Percentiles rank a stretch among this genome's conserved stretches.
phyloP scores from a whole-genome alignment of 1,140 invertebrate genomes.

The Parapsyche elsis region DNA sequence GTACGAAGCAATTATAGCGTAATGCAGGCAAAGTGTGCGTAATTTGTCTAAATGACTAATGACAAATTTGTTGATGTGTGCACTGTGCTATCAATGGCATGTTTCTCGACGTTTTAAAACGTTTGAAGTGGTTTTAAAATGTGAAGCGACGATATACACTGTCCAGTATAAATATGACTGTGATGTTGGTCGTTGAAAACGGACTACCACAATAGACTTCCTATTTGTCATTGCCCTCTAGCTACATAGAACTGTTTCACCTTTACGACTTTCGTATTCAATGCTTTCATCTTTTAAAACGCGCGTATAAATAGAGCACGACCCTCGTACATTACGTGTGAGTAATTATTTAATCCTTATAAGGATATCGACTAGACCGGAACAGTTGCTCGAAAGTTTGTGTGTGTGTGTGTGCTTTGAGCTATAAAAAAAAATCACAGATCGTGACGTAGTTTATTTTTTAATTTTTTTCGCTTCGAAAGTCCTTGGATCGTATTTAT shows the following conservation, averaged over 20 bases:
- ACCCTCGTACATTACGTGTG: slow-evolving; percentile 22
- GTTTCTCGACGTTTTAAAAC: background rate
- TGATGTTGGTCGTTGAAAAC: background rate
- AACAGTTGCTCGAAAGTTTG: slow-evolving; percentile 33
- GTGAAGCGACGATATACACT: background rate
- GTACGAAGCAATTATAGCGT: background rate
- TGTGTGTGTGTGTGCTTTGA: background rate
- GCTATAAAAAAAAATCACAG: slow-evolving; percentile 6
- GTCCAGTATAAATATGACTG: background rate
- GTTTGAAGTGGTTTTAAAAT: background rate
- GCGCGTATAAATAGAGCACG: slow-evolving; percentile 21
- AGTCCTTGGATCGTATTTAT: background rate
- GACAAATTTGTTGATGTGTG: no score
- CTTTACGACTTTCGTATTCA: background rate
- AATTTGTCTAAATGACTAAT: background rate
- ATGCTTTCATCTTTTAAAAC: slow-evolving; percentile 12
- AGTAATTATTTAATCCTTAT: slow-evolving; percentile 41
- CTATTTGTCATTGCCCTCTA: slow-evolving; percentile 35
- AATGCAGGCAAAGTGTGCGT: background rate
- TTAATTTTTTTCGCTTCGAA: background rate
- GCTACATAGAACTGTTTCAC: slow-evolving; percentile 9
- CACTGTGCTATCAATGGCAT: background rate
- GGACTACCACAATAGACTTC: slow-evolving; percentile 16
- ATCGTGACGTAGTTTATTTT: slow-evolving; percentile 3
- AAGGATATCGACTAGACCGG: slow-evolving; percentile 11